Conservation (phyloP, 2,797 vertebrate species). For the Schizopygopsis pylzovi region DNA sequence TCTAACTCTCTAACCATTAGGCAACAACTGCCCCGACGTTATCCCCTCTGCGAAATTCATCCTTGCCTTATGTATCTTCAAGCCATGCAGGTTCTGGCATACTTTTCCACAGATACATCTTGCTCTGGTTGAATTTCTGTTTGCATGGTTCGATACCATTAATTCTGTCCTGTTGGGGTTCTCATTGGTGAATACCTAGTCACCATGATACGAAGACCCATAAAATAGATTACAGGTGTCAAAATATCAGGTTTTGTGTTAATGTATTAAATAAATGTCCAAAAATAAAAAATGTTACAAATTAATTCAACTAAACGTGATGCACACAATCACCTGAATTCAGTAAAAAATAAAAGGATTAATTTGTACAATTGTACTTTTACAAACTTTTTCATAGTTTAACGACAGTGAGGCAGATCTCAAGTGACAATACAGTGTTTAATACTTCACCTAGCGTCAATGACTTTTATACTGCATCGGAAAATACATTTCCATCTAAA, state of each 20-base stretch:
- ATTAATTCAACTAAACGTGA: too few relatives aligned
- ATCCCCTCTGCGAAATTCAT: not conserved
- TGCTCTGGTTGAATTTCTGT: not conserved
- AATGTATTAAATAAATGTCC: too few relatives aligned
- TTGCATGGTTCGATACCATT: not conserved
- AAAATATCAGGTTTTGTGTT: too few relatives aligned
- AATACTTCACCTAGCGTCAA: not conserved
- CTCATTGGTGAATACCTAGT: too few relatives aligned
- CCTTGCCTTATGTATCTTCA: not conserved
- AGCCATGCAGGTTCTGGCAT: not conserved
- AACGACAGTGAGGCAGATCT: not conserved
- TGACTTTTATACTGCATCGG: slow-evolving; percentile 4
- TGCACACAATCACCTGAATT: not conserved
- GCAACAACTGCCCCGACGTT: not conserved
- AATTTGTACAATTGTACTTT: not conserved
- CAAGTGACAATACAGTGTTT: not conserved
- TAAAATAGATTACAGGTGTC: too few relatives aligned
- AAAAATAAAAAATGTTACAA: too few relatives aligned
- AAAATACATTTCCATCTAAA: slow-evolving; percentile 31
- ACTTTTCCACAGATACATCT: not conserved
- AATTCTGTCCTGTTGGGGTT: too few relatives aligned
- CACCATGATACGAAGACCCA: too few relatives aligned
- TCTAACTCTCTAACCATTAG: too few relatives aligned
- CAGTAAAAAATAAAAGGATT: not conserved
- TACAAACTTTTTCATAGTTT: not conserved